These are phyloP conservation scores for Spheniscus humboldti DNA, from an alignment of 2,797 vertebrate genomes.

Conservation along the genomic window DNA sequence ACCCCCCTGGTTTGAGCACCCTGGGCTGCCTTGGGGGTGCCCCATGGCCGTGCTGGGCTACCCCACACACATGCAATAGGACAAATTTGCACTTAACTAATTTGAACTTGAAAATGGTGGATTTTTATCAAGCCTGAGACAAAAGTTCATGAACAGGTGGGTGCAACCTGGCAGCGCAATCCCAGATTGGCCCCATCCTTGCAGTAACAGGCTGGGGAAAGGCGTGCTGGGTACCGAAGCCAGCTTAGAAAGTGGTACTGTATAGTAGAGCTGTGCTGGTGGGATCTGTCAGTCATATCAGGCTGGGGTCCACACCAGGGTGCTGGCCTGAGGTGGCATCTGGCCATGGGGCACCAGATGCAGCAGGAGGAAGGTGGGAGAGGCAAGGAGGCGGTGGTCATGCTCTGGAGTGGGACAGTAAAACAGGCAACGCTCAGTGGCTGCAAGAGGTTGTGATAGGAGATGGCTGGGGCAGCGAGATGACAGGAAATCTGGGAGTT, in stretches of 20 bases:
- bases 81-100: neutral
- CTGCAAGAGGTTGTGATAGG: neutral
- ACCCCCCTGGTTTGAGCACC: neutral
- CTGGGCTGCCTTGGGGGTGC: neutral
- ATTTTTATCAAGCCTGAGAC: neutral
- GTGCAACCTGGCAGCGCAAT: neutral
- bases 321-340: neutral
- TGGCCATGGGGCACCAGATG: neutral
- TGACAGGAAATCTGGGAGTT: neutral
- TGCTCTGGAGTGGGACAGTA: neutral
- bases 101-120: neutral
- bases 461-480: neutral
- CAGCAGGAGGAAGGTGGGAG: neutral
- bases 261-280: neutral
- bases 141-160: neutral
- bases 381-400: neutral
- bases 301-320: neutral
- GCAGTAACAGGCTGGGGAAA: neutral
- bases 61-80: neutral
- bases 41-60: accelerated
- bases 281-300: neutral
- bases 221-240: neutral
- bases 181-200: neutral
- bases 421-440: neutral
- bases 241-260: neutral